Conservation (phyloP, 2,113 vertebrate species). For the Dromaius novaehollandiae region DNA sequence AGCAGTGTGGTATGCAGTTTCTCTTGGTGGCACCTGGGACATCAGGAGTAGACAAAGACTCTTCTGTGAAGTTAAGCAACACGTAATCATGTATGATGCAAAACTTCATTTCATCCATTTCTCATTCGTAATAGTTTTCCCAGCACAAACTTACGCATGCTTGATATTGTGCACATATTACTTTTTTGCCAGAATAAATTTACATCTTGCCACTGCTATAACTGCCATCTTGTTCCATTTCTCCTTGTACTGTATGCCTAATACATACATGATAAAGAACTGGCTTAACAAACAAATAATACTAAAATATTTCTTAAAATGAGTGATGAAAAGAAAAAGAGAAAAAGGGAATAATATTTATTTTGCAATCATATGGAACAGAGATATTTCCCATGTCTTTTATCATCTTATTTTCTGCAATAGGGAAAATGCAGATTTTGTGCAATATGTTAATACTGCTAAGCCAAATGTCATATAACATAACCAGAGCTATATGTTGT, state of each 20-base stretch:
- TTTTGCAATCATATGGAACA: conserved; percentile 46
- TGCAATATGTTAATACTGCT: conserved; percentile 68
- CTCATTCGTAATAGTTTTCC: conserved; percentile 48
- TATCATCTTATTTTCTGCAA: conserved; percentile 42
- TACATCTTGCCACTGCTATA: conserved; percentile 67
- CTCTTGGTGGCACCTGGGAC: conserved; percentile 45
- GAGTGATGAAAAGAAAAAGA: conserved; percentile 27
- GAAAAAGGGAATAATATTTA: conserved; percentile 24
- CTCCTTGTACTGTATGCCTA: conserved; percentile 55
- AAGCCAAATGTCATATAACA: conserved; percentile 68
- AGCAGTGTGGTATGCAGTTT: conserved; percentile 34
- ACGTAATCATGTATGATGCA: conserved; percentile 61
- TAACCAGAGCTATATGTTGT: conserved; percentile 61
- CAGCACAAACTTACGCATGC: conserved; percentile 66
- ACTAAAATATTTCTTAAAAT: conserved; percentile 68
- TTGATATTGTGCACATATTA: conserved; percentile 71
- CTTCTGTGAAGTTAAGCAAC: conserved; percentile 62
- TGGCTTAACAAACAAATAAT: conserved; percentile 61
- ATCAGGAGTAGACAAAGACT: conserved; percentile 50
- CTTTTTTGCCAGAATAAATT: conserved; percentile 73
- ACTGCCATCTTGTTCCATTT: conserved; percentile 63
- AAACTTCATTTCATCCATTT: conserved; percentile 49
- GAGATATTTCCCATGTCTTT: conserved; percentile 41
- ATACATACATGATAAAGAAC: conserved; percentile 67
- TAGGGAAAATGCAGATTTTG: conserved; percentile 64